phyloP scores from a whole-genome alignment of 2,797 vertebrate species.

The Pangasius djambal region DNA sequence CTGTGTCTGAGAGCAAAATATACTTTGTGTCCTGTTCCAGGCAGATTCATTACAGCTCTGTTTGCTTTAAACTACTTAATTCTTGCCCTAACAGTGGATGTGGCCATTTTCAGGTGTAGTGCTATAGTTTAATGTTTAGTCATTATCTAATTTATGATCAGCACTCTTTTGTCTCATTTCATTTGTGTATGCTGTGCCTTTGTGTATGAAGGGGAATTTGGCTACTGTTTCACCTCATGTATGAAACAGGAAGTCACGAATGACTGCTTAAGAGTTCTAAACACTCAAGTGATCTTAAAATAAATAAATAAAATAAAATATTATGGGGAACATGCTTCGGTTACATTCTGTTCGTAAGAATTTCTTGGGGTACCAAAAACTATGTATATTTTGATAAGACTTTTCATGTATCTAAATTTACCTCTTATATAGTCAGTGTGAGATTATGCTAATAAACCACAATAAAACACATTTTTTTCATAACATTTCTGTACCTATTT shows the following conservation, averaged over 20 bases:
- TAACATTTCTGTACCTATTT: neutral
- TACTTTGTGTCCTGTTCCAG: neutral
- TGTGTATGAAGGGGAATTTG: neutral
- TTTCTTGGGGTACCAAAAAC: neutral
- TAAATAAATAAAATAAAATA: no score
- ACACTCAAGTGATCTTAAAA: neutral
- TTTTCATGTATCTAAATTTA: neutral
- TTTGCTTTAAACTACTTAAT: neutral
- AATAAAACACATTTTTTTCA: neutral
- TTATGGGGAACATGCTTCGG: neutral
- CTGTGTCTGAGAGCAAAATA: neutral
- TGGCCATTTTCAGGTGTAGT: neutral
- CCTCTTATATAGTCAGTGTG: neutral
- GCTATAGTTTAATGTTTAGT: neutral
- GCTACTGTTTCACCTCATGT: neutral
- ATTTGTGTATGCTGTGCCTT: neutral
- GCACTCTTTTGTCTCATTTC: neutral
- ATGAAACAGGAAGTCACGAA: conserved; percentile 7
- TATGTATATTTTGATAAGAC: neutral
- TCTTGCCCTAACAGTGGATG: neutral
- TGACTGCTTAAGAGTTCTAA: neutral
- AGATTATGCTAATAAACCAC: neutral
- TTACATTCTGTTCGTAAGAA: neutral
- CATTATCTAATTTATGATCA: neutral
- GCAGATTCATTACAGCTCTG: neutral